These are phyloP conservation scores for Struthidea cinerea DNA, from an alignment of 2,113 vertebrate genomes.

Conservation along the genomic window DNA sequence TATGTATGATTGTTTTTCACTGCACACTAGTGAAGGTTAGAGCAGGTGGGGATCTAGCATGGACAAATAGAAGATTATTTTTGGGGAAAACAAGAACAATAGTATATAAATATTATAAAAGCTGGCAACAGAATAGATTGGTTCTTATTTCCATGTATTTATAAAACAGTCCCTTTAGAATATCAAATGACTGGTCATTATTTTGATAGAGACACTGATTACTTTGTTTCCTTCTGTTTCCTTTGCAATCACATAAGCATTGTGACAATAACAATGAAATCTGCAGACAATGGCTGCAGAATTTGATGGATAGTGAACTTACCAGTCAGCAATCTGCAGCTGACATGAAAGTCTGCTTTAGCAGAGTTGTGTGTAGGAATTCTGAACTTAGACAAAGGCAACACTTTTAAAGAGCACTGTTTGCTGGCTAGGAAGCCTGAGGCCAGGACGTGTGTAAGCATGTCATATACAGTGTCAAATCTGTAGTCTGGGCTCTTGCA, in stretches of 20 bases:
- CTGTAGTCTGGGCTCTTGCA: neutral
- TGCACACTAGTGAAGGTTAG: neutral
- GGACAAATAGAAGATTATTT: neutral
- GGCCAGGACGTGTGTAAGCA: accelerated
- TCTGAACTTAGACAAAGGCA: neutral
- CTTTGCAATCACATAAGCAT: constrained; percentile 19
- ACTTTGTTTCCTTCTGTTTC: neutral
- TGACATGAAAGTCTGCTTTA: neutral
- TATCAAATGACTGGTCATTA: neutral
- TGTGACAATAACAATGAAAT: constrained; percentile 19
- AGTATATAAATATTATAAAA: neutral
- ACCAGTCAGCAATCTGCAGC: neutral
- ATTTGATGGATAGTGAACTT: neutral
- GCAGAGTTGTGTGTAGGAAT: neutral
- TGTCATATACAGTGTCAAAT: neutral
- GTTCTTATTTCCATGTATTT: neutral
- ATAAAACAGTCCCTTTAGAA: neutral
- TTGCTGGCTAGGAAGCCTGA: neutral
- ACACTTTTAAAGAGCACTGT: neutral
- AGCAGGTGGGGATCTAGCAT: neutral
- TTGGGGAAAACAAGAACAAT: neutral
- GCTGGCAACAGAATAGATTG: neutral
- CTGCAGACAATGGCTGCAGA: neutral
- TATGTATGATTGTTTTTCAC: neutral
- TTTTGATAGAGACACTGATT: neutral